A percentile compares a stretch with the other conserved stretches of the same genome.
Conservation (phyloP, 2,888 invertebrate species). For the Plutella xylostella region DNA sequence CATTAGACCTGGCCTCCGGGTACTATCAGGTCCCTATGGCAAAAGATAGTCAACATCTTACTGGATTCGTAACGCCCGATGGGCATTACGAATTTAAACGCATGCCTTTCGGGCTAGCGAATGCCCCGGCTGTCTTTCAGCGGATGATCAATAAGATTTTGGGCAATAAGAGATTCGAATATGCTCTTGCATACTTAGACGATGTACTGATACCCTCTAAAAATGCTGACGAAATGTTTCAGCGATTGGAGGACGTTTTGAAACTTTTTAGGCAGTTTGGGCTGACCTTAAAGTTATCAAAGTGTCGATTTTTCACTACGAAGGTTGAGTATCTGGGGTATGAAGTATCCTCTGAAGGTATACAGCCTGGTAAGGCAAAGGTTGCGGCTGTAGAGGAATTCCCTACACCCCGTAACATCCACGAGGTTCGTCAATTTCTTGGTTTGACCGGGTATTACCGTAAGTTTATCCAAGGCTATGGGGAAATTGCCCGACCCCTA, state of each 20-base stretch:
- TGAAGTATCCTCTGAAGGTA: neutral
- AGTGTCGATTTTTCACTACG: neutral
- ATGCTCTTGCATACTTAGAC: neutral
- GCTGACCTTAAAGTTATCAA: neutral
- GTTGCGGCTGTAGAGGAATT: neutral
- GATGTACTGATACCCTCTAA: neutral
- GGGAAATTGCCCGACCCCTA: neutral
- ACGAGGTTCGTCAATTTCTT: slow-evolving; percentile 6
- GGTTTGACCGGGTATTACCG: slow-evolving; percentile 9
- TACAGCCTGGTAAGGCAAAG: neutral
- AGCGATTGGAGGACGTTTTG: neutral
- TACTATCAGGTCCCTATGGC: neutral
- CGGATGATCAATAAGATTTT: neutral
- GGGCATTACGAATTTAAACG: neutral
- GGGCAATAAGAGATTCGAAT: neutral
- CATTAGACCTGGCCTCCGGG: neutral
- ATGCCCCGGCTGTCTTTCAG: neutral
- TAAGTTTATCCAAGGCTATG: slow-evolving; percentile 9
- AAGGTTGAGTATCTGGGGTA: slow-evolving; percentile 3
- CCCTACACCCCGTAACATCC: neutral
- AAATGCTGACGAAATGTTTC: neutral
- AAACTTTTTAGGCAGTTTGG: neutral
- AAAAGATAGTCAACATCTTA: neutral
- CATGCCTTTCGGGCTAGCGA: neutral
- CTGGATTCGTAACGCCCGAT: neutral